Evolutionary conservation across 2,888 invertebrate genomes (phyloP).

Genomic region (Dolichopus griseipennis): DNA sequence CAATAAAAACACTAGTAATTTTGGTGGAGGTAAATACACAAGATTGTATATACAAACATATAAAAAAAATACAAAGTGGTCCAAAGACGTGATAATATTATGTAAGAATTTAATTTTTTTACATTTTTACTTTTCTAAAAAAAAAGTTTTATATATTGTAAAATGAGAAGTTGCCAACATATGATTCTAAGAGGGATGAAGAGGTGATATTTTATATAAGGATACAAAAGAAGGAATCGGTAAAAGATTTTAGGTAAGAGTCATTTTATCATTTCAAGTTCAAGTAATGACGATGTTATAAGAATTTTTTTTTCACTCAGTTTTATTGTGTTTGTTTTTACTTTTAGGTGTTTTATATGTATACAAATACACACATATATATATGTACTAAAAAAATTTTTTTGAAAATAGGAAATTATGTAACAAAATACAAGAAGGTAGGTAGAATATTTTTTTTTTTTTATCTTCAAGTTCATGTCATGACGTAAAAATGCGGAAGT

Average conservation of each 20-base stretch:
- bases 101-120: too few species aligned
- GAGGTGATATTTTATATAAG: background rate
- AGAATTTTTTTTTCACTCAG: background rate
- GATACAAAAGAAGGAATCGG: background rate
- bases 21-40: too few species aligned
- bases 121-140: too few species aligned
- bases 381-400: background rate
- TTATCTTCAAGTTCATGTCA: background rate
- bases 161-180: too few species aligned
- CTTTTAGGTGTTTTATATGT: background rate
- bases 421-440: background rate
- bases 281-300: background rate
- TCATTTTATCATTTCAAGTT: background rate
- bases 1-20: too few species aligned
- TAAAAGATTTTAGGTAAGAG: background rate
- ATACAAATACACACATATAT: too few species aligned
- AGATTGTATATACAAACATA: too few species aligned
- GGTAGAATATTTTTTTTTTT: too few species aligned
- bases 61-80: too few species aligned
- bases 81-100: too few species aligned
- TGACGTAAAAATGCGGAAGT: background rate
- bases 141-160: too few species aligned
- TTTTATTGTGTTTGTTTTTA: background rate
- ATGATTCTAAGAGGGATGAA: too few species aligned
- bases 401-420: background rate